Base-by-base conservation (phyloP, 2,888 invertebrate genomes). In the Drosophila fungiperda region DNA sequence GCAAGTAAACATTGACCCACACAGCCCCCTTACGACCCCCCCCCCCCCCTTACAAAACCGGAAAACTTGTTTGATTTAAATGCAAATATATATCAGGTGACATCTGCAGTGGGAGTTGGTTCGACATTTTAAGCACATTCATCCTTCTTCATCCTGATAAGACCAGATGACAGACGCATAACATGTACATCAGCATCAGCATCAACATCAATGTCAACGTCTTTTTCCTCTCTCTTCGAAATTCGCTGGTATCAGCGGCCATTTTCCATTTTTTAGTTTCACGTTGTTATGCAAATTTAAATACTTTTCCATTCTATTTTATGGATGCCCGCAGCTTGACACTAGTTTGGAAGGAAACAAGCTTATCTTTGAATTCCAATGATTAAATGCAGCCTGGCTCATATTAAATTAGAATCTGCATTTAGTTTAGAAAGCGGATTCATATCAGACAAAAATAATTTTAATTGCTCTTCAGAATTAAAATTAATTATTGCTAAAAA, bases 231-330 rank as follows among this genome's bases (percentile, higher is more conserved):
- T 17, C 67, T 50, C 32, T 3, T 26, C 38, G 20, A 61, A 71
- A 67, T 58, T 65, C 59, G 54, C 40, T 63, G 50, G 48, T 70
- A 63, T 67, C 64, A 64, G 52, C 67, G 63, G 52, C 55, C 38
- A 66, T 76, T 77, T 71, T 49, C 60, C 67, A 52, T 63, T 79
- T 72, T 64, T 61, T 32, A 42, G 48, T 48, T 60, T 33, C 58
- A 60, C 53, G 40, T 50, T 65, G 66, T 73, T 84, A 89, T 84
- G 84, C 89, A 84, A 87, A 84, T 87, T 87, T 83, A 73, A 89
- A 82, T 89, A 76, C 83, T 73, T 79, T 89, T 40, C 20, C 32
- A 8, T 38, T 52, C 36, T n/a, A 23, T 50, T 50, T n/a, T 15
- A 49, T 26, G 12, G 15, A 26, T 49, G n/a, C 40, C 12, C n/a